Evolutionary conservation across 2,113 vertebrate genomes (phyloP).

Genomic region (Cranoglanis bouderius): DNA sequence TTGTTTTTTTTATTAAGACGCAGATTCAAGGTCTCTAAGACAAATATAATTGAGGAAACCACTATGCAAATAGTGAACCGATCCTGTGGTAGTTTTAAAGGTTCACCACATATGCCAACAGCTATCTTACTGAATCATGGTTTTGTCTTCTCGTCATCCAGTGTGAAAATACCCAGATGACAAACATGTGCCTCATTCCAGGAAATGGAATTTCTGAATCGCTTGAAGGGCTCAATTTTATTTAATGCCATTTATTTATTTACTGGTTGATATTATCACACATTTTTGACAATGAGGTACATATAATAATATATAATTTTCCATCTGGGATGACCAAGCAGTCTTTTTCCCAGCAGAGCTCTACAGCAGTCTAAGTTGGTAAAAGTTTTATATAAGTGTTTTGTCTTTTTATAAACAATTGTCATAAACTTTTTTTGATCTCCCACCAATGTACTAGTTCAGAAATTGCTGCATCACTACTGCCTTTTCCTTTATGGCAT

Average conservation of each 20-base stretch:
- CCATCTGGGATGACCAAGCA: background rate
- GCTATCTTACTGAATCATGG: constrained; percentile 6
- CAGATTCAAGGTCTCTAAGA: constrained; percentile 10
- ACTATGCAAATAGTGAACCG: constrained; percentile 25
- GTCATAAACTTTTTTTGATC: background rate
- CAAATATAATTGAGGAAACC: constrained; percentile 29
- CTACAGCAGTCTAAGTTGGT: background rate
- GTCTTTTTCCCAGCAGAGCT: background rate
- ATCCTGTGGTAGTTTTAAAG: constrained; percentile 10
- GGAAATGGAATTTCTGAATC: constrained; percentile 10
- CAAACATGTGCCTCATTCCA: constrained; percentile 9
- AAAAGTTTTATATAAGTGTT: background rate
- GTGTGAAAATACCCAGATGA: constrained; percentile 22
- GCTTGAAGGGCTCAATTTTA: constrained; percentile 8
- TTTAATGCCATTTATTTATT: background rate
- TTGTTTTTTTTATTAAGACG: background rate
- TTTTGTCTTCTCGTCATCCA: constrained; percentile 14
- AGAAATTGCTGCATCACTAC: background rate
- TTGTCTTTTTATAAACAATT: background rate
- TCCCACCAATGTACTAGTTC: background rate
- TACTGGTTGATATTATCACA: background rate
- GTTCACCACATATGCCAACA: constrained; percentile 19
- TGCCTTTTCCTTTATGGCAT: background rate
- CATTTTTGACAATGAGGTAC: background rate
- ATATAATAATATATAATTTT: background rate